These are phyloP conservation scores for Endomychus coccineus DNA, from an alignment of 2,888 invertebrate genomes.

Conservation along the genomic window DNA sequence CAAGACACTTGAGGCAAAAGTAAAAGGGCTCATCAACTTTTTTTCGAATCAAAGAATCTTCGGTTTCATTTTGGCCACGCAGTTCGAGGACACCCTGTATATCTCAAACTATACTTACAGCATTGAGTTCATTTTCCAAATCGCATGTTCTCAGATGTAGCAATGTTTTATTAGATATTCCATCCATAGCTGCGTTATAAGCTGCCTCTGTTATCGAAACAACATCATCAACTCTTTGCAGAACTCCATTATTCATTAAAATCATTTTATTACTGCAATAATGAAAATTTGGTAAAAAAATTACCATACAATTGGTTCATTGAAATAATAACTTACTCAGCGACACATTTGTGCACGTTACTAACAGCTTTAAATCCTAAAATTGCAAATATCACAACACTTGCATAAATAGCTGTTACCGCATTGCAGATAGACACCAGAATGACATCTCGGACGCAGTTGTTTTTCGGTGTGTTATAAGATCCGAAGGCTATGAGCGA, in stretches of 20 bases:
- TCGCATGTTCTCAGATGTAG: conserved; percentile 47
- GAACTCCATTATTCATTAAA: conserved; percentile 36
- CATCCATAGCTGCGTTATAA: conserved; percentile 20
- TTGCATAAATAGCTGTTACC: conserved; percentile 89
- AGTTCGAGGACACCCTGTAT: too few species aligned
- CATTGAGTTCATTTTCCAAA: conserved; percentile 65
- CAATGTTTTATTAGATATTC: conserved; percentile 34
- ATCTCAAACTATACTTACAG: too few species aligned
- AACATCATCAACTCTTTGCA: conserved; percentile 24
- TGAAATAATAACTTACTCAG: conserved; percentile 51
- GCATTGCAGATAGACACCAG: conserved; percentile 89
- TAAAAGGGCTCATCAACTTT: too few species aligned
- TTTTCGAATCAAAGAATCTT: too few species aligned
- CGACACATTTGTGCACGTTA: conserved; percentile 78
- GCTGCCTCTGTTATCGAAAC: conserved; percentile 16
- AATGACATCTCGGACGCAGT: conserved; percentile 86
- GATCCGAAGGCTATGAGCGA: conserved; percentile 93
- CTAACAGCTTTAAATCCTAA: conserved; percentile 92
- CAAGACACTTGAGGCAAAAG: too few species aligned
- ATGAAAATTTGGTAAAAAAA: too few species aligned
- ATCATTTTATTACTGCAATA: conserved; percentile 46
- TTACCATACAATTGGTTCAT: not conserved
- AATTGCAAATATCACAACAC: conserved; percentile 90
- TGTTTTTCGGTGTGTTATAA: conserved; percentile 91
- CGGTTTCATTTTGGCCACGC: too few species aligned